Evolutionary conservation across 1,140 invertebrate species (phyloP).

Genomic region (Paramacrobiotus metropolitanus): DNA sequence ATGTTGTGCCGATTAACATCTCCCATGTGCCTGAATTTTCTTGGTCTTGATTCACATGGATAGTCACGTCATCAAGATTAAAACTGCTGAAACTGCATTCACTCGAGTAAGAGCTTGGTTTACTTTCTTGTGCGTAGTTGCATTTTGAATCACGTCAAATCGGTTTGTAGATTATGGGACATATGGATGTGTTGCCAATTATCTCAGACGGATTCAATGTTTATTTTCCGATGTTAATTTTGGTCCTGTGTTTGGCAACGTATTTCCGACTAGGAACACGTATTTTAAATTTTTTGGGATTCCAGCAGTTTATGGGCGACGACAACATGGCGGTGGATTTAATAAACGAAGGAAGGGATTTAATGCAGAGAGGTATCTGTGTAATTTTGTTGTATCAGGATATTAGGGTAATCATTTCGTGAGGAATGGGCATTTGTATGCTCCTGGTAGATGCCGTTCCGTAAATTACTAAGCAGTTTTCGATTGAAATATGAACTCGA

Average conservation of each 20-base stretch:
- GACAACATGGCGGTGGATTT: slow-evolving; percentile 77
- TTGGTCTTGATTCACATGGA: slow-evolving; percentile 95
- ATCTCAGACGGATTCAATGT: slow-evolving; percentile 96
- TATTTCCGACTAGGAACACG: slow-evolving; percentile 82
- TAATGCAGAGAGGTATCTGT: slow-evolving; percentile 44
- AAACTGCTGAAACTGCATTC: slow-evolving; percentile 55
- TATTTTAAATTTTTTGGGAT: slow-evolving; percentile 61
- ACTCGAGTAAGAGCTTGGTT: slow-evolving; percentile 39
- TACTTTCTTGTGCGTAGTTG: background rate
- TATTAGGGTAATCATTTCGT: too few species aligned
- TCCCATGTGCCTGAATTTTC: slow-evolving; percentile 91
- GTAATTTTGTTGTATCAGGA: slow-evolving; percentile 2
- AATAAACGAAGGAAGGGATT: slow-evolving; percentile 69
- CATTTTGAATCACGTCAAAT: slow-evolving; percentile 9
- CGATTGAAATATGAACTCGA: too few species aligned
- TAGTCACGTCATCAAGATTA: slow-evolving; percentile 66
- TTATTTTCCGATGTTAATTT: slow-evolving; percentile 90
- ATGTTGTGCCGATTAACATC: slow-evolving; percentile 87
- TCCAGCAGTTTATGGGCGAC: slow-evolving; percentile 81
- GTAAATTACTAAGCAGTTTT: too few species aligned
- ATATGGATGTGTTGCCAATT: slow-evolving; percentile 92
- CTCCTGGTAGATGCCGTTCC: too few species aligned
- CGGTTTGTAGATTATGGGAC: slow-evolving; percentile 75
- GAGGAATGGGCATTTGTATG: too few species aligned
- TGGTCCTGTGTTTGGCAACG: slow-evolving; percentile 73